Evolutionary conservation across 2,797 vertebrate species (phyloP).

Genomic region (Emydoidea blandingii): DNA sequence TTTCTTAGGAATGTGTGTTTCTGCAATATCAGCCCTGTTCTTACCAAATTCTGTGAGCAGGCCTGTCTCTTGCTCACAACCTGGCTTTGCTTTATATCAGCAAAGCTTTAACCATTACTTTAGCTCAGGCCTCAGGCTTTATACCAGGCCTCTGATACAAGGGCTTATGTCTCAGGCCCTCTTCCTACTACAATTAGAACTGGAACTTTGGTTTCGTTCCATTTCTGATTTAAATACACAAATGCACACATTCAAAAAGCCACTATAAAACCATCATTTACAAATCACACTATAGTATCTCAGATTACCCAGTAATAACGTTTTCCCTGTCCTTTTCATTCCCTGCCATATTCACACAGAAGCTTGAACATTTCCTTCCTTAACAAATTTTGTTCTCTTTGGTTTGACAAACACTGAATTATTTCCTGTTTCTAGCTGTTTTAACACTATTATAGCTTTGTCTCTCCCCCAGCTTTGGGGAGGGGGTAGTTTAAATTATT

Average conservation of each 20-base stretch:
- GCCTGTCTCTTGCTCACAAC: no score
- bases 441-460: neutral
- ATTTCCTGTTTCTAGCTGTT: neutral
- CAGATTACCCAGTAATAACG: neutral
- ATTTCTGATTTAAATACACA: neutral
- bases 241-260: neutral
- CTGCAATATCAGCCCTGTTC: no score
- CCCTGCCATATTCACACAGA: neutral
- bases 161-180: no score
- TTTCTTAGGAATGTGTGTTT: no score
- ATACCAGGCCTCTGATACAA: no score
- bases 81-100: no score
- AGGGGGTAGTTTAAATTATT: neutral
- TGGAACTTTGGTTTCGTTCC: fast-evolving
- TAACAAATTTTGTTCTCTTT: neutral
- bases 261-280: neutral
- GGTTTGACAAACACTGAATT: neutral
- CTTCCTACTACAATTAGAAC: neutral
- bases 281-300: neutral
- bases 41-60: no score
- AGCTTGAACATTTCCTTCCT: neutral
- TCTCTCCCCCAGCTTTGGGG: neutral
- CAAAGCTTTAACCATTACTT: no score
- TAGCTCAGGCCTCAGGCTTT: no score
- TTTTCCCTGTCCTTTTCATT: neutral